Percentiles rank a stretch among this genome's conserved stretches.
phyloP scores from a whole-genome alignment of 2,797 vertebrate genomes.

The Eulemur rubriventer region DNA sequence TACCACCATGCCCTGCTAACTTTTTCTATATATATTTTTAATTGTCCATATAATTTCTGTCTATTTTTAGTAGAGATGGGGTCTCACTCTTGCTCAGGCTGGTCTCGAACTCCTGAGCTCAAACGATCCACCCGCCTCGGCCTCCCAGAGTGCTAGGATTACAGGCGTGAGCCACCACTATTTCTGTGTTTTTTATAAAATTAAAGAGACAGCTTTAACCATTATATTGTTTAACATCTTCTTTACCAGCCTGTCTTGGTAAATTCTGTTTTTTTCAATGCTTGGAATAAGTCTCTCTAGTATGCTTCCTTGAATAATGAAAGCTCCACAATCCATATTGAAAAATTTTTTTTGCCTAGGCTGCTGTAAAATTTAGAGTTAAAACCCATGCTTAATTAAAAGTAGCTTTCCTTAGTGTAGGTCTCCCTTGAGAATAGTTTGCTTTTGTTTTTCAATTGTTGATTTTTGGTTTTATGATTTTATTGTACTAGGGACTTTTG shows the following conservation, averaged over 20 bases:
- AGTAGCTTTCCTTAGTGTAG: not conserved
- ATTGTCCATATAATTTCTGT: too few species aligned
- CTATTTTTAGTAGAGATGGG: too few species aligned
- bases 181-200: constrained; percentile 4
- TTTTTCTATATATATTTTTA: too few species aligned
- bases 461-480: not conserved
- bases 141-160: too few species aligned
- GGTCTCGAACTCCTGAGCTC: too few species aligned
- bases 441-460: not conserved
- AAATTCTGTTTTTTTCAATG: not conserved
- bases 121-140: too few species aligned
- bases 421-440: constrained; percentile 13
- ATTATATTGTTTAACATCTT: not conserved
- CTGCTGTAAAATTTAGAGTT: constrained; percentile 4
- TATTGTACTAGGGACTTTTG: not conserved
- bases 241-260: not conserved
- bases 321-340: not conserved
- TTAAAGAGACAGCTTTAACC: not conserved
- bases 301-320: not conserved
- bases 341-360: not conserved
- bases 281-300: constrained; percentile 36
- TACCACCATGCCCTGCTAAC: too few species aligned
- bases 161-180: not conserved
- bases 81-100: too few species aligned
- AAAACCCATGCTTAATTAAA: constrained; percentile 46